phyloP scores from a whole-genome alignment of 2,888 invertebrate species.

The Trissolcus japonicus region DNA sequence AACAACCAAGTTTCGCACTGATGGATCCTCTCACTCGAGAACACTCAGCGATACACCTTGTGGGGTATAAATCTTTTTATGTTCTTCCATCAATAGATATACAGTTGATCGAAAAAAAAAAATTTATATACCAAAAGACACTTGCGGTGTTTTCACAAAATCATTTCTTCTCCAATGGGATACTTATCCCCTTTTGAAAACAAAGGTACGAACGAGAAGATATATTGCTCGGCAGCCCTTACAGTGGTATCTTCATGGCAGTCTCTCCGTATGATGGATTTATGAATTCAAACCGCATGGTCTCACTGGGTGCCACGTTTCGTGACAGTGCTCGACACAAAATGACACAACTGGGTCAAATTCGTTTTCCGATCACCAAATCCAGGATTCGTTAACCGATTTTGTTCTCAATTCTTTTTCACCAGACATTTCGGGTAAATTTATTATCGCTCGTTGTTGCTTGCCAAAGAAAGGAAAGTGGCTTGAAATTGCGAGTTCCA shows the following conservation, averaged over 20 bases:
- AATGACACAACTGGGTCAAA: slow-evolving; percentile 70
- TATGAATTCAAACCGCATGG: slow-evolving; percentile 69
- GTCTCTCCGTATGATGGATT: slow-evolving; percentile 66
- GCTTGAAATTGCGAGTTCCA: slow-evolving; percentile 64
- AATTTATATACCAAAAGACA: slow-evolving; percentile 28
- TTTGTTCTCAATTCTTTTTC: slow-evolving; percentile 59
- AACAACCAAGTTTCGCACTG: slow-evolving; percentile 11
- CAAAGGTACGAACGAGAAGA: slow-evolving; percentile 46
- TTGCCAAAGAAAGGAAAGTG: slow-evolving; percentile 64
- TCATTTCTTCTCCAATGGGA: slow-evolving; percentile 39
- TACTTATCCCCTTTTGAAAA: slow-evolving; percentile 41
- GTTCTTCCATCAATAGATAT: slow-evolving; percentile 9
- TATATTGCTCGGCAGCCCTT: slow-evolving; percentile 47
- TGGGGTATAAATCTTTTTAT: slow-evolving; percentile 29
- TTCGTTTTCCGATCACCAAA: slow-evolving; percentile 53
- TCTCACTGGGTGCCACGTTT: slow-evolving; percentile 60
- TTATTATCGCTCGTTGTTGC: slow-evolving; percentile 64
- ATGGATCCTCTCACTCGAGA: slow-evolving; percentile 19
- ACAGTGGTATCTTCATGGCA: slow-evolving; percentile 48
- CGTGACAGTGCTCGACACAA: slow-evolving; percentile 64
- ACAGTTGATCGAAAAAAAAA: slow-evolving; percentile 31
- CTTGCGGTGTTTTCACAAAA: slow-evolving; percentile 37
- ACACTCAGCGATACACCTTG: slow-evolving; percentile 18
- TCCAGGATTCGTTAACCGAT: slow-evolving; percentile 57
- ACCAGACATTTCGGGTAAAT: slow-evolving; percentile 61